Evolutionary conservation across 2,113 vertebrate species (phyloP).

Genomic region (Halcyon malimbica): DNA sequence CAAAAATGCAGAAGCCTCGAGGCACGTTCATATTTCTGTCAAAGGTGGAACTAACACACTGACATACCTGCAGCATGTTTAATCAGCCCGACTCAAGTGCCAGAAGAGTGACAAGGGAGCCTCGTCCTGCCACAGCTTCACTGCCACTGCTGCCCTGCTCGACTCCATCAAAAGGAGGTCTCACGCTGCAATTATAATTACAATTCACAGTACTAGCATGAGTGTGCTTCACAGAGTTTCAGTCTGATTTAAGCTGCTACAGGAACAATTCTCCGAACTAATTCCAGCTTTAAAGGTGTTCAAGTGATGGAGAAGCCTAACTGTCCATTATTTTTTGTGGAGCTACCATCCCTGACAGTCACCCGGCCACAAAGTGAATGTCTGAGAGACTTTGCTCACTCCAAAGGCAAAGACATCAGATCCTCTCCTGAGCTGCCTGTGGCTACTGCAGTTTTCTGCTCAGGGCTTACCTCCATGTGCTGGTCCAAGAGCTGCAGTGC

Average conservation of each 20-base stretch:
- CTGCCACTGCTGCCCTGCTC: background rate
- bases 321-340: background rate
- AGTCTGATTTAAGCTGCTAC: background rate
- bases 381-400: background rate
- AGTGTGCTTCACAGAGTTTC: background rate
- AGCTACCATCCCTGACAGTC: background rate
- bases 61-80: background rate
- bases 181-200: background rate
- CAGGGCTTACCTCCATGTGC: background rate
- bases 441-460: background rate
- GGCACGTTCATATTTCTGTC: slow-evolving; percentile 21
- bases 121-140: background rate
- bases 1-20: background rate
- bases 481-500: background rate
- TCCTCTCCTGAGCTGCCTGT: background rate
- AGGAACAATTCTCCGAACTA: background rate
- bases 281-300: background rate
- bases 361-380: background rate
- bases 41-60: background rate
- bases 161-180: background rate
- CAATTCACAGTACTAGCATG: background rate
- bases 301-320: background rate
- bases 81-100: background rate
- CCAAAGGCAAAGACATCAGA: background rate
- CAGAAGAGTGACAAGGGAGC: background rate